Conservation (phyloP, 2,888 invertebrate species). For the Tipula unca region DNA sequence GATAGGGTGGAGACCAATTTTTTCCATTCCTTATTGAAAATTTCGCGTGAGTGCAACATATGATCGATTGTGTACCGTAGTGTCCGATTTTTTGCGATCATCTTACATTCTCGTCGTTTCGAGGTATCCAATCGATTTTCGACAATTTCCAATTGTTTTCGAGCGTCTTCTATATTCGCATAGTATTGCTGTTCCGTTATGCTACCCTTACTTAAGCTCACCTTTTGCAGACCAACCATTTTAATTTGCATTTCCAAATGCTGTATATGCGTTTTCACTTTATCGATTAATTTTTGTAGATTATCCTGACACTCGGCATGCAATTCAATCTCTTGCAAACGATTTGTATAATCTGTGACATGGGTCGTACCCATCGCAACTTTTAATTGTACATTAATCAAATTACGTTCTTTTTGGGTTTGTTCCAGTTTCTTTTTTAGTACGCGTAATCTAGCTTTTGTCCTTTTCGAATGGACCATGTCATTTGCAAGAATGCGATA, state of each 20-base stretch:
- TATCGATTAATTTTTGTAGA: conserved; percentile 32
- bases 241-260: conserved; percentile 36
- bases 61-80: conserved; percentile 34
- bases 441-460: conserved; percentile 33
- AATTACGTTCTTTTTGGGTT: conserved; percentile 32
- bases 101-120: conserved; percentile 35
- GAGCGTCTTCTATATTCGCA: conserved; percentile 31
- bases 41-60: conserved; percentile 34
- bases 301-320: conserved; percentile 37
- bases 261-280: conserved; percentile 32
- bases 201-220: conserved; percentile 35
- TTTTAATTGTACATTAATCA: conserved; percentile 36
- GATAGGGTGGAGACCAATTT: conserved; percentile 36
- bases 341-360: conserved; percentile 29
- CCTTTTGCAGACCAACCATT: conserved; percentile 34
- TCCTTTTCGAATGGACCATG: conserved; percentile 27
- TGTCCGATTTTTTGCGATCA: conserved; percentile 34
- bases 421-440: conserved; percentile 33
- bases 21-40: conserved; percentile 37
- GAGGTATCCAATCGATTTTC: conserved; percentile 38
- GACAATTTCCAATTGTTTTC: conserved; percentile 33
- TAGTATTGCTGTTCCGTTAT: conserved; percentile 38
- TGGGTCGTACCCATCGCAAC: conserved; percentile 35
- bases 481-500: conserved; percentile 31
- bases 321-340: conserved; percentile 32